Conservation (phyloP, 2,888 invertebrate species). For the Drosophila limbata region DNA sequence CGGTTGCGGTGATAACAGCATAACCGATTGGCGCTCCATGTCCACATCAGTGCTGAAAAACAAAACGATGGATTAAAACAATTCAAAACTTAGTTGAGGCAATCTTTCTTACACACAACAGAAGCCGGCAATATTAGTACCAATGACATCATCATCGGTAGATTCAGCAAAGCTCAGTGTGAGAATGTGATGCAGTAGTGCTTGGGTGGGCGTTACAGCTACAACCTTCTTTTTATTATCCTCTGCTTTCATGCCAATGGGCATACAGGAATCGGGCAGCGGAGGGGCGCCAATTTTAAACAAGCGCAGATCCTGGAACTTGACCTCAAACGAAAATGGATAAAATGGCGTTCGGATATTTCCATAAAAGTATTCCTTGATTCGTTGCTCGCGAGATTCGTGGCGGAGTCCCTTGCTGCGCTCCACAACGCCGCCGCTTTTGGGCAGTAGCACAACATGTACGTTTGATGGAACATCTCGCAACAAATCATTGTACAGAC, state of each 20-base stretch:
- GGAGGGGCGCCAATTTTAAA: slow-evolving; percentile 97
- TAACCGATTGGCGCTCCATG: slow-evolving; percentile 93
- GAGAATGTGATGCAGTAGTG: slow-evolving; percentile 94
- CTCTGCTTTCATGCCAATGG: slow-evolving; percentile 96
- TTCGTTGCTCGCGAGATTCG: slow-evolving; percentile 92
- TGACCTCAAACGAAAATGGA: slow-evolving; percentile 97
- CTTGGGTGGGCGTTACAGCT: slow-evolving; percentile 90
- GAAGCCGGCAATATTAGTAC: slow-evolving; percentile 95
- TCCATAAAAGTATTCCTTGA: slow-evolving; percentile 98
- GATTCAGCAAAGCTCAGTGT: slow-evolving; percentile 94
- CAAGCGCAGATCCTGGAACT: slow-evolving; percentile 94
- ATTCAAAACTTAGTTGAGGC: neutral
- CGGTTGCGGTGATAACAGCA: slow-evolving; percentile 96
- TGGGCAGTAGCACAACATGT: slow-evolving; percentile 95
- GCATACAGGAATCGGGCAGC: slow-evolving; percentile 97
- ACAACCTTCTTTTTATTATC: slow-evolving; percentile 97
- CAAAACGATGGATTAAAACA: slow-evolving; percentile 3
- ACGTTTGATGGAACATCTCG: slow-evolving; percentile 97
- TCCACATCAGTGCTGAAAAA: slow-evolving; percentile 94
- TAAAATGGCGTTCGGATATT: slow-evolving; percentile 90
- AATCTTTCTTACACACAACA: slow-evolving; percentile 95
- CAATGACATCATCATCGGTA: slow-evolving; percentile 93
- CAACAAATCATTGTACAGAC: slow-evolving; percentile 96
- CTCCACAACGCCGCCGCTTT: slow-evolving; percentile 98
- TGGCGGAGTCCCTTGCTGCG: slow-evolving; percentile 90